Percentiles rank a stretch among this genome's conserved stretches.
phyloP scores from a whole-genome alignment of 2,113 vertebrate genomes.

The Bubo scandiacus region DNA sequence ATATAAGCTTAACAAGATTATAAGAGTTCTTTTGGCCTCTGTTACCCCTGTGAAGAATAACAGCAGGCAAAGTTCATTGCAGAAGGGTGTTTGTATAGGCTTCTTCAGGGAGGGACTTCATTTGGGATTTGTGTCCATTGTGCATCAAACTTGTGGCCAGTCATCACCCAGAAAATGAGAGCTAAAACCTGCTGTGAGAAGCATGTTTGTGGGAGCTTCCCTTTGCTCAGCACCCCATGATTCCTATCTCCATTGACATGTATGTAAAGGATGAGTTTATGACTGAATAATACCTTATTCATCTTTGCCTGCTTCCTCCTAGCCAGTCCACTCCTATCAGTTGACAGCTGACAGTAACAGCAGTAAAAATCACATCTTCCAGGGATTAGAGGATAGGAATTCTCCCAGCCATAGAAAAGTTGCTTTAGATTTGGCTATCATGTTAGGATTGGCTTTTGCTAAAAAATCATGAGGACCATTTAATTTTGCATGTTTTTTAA shows the following conservation, averaged over 20 bases:
- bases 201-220: not conserved
- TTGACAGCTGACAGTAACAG: not conserved
- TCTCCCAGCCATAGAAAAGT: not conserved
- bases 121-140: not conserved
- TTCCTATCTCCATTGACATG: not conserved
- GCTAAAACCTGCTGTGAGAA: not conserved
- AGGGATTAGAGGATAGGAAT: not conserved
- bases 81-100: not conserved
- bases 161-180: not conserved
- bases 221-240: not conserved
- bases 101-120: not conserved
- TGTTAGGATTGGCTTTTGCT: not conserved
- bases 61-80: not conserved
- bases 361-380: not conserved
- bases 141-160: not conserved
- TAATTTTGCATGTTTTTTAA: not conserved
- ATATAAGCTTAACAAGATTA: not conserved
- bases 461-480: not conserved
- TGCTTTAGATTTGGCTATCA: slow-evolving; percentile 5
- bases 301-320: not conserved
- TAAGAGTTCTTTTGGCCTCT: not conserved
- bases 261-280: not conserved
- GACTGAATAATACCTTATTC: not conserved
- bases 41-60: not conserved
- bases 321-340: not conserved